Conservation (phyloP, 2,888 invertebrate species). For the Cremastinae sp. region DNA sequence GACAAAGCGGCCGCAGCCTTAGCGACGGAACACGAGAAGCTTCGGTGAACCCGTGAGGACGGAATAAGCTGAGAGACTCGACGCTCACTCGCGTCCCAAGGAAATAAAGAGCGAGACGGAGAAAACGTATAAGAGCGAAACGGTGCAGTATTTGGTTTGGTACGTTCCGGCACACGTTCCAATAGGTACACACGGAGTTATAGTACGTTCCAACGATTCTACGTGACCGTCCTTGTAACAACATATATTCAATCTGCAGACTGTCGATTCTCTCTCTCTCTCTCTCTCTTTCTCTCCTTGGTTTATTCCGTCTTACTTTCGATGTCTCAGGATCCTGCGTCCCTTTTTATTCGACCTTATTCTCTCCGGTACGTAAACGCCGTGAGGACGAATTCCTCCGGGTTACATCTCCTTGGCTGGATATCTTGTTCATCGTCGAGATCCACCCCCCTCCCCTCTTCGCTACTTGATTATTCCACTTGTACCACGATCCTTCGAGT, state of each 20-base stretch:
- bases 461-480: too few species aligned
- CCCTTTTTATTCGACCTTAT: slow-evolving; percentile 21
- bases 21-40: slow-evolving; percentile 38
- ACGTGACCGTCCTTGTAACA: slow-evolving; percentile 71
- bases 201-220: slow-evolving; percentile 63
- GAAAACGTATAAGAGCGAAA: slow-evolving; percentile 34
- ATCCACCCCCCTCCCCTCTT: too few species aligned
- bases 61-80: slow-evolving; percentile 18
- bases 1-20: slow-evolving; percentile 49
- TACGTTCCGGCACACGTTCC: slow-evolving; percentile 61
- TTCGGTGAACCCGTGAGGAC: slow-evolving; percentile 5
- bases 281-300: too few species aligned
- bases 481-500: too few species aligned
- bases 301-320: background rate
- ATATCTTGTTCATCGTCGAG: slow-evolving; percentile 17
- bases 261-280: background rate
- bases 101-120: slow-evolving; percentile 30
- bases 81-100: too few species aligned
- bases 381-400: slow-evolving; percentile 20
- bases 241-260: slow-evolving; percentile 61
- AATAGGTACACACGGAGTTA: slow-evolving; percentile 65
- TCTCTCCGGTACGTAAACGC: slow-evolving; percentile 11
- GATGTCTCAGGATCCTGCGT: slow-evolving; percentile 15
- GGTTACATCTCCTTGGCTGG: slow-evolving; percentile 6
- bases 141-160: slow-evolving; percentile 30